Evolutionary conservation across 2,797 vertebrate species (phyloP), one percentile per base, ranked within the genome.

Genomic region (Cottoperca gobio): DNA sequence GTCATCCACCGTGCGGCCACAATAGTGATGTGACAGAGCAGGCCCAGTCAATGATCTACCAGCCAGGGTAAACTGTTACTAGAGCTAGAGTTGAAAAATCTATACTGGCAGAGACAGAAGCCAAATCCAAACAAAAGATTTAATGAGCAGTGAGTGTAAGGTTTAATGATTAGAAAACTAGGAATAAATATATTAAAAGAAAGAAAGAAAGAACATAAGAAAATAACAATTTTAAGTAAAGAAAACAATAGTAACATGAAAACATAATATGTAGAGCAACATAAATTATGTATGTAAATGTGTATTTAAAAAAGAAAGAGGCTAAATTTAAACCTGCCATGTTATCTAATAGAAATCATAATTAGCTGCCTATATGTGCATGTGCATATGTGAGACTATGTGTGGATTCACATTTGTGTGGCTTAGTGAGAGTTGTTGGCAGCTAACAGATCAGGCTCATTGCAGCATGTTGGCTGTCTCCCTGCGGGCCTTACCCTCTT

Each of bases 401-500:
- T 81, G 70, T 82, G 50, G 59, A 63, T 84, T 73, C 58, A 60
- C 48, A 67, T 84, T 66, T 54, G 35, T 71, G 53, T 71, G 33
- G 26, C 39, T 81, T 46, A 46, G 65, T 59, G 67, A 78, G 39
- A 72, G 42, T 65, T 74, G 74, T 73, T 87, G 86, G 93, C 91
- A 93, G 91, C 91, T 94, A 93, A 93, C 86, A 93, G 79, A 94
- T 94, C 95, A 93, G 94, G 94, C 96, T 97, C 96, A 95, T 94
- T 94, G 94, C 95, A 96, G 95, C 94, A 88, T 86, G 87, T 88
- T 92, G 85, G 93, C 92, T 93, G 93, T 93, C 94, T 96, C 95
- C 95, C 95, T 84, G 76, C 84, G 95, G 96, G 96, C 96, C 98
- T 99, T 99, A 99, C 98, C 98, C 97, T 99, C 97, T 92, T 95